Percentiles rank a stretch among this genome's conserved stretches.
These are phyloP conservation scores for Sialis lutaria DNA, from an alignment of 2,888 invertebrate species.

Conservation along the genomic window DNA sequence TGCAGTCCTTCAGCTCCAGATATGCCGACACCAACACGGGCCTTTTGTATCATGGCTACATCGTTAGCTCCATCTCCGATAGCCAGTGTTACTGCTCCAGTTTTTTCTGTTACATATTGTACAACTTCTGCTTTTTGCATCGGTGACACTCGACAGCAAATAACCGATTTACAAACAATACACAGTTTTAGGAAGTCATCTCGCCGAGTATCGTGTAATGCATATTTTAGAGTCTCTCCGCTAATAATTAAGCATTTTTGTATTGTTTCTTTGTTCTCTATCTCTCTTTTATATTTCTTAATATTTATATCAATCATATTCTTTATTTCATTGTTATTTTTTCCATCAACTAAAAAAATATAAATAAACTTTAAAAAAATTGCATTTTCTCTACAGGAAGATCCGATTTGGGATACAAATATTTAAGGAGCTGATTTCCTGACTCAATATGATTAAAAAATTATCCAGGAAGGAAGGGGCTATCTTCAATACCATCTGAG, in stretches of 20 bases:
- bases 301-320: too few relatives aligned
- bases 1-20: slow-evolving; percentile 98
- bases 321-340: too few relatives aligned
- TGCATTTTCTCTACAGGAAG: too few relatives aligned
- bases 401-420: too few relatives aligned
- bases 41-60: slow-evolving; percentile 96
- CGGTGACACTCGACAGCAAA: slow-evolving; percentile 97
- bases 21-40: slow-evolving; percentile 94
- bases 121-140: slow-evolving; percentile 94
- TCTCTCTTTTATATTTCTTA: too few relatives aligned
- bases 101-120: slow-evolving; percentile 62
- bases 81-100: slow-evolving; percentile 75
- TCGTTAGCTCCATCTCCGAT: slow-evolving; percentile 97
- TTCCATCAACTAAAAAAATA: slow-evolving; percentile 49
- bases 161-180: slow-evolving; percentile 83
- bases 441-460: too few relatives aligned
- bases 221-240: slow-evolving; percentile 87
- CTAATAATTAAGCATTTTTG: slow-evolving; percentile 57
- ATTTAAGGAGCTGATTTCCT: too few relatives aligned
- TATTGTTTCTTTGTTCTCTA: too few relatives aligned
- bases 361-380: not conserved
- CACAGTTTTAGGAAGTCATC: slow-evolving; percentile 89
- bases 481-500: too few relatives aligned
- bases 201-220: slow-evolving; percentile 77
- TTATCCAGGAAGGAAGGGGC: too few relatives aligned